phyloP scores from a whole-genome alignment of 2,888 invertebrate species.

The Lymantria monacha region DNA sequence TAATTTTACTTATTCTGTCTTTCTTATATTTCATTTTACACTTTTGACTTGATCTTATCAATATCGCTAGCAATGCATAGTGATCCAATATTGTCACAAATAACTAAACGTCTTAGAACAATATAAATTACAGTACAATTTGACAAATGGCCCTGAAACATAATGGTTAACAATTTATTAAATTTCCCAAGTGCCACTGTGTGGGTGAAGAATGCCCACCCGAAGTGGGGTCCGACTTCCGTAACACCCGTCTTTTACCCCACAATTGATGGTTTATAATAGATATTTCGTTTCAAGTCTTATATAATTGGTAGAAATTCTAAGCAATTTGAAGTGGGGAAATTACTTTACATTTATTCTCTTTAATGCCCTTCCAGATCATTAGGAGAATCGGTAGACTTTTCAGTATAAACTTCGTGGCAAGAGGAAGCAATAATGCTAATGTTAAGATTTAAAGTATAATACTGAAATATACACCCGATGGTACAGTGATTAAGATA shows the following conservation, averaged over 20 bases:
- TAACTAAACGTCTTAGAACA: neutral
- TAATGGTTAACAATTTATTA: constrained; percentile 38
- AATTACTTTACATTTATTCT: too few relatives aligned
- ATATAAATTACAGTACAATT: constrained; percentile 35
- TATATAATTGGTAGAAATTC: constrained; percentile 15
- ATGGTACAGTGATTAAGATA: too few relatives aligned
- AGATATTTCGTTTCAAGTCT: constrained; percentile 12
- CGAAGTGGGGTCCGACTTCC: constrained; percentile 18
- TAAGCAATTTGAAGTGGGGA: neutral
- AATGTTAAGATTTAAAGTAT: too few relatives aligned
- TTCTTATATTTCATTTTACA: too few relatives aligned
- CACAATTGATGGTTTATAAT: constrained; percentile 2
- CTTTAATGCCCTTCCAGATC: too few relatives aligned
- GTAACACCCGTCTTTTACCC: constrained; percentile 3
- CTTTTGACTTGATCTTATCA: too few relatives aligned
- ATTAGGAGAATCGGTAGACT: too few relatives aligned
- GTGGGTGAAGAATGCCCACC: constrained; percentile 14
- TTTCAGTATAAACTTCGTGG: too few relatives aligned
- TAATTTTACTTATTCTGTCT: too few relatives aligned
- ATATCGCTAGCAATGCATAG: too few relatives aligned
- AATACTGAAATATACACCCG: too few relatives aligned
- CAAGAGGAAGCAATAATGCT: too few relatives aligned
- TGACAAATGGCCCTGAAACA: constrained; percentile 32
- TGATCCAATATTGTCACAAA: neutral
- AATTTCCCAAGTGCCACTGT: constrained; percentile 20